Conservation (phyloP, 2,797 vertebrate genomes). For the Poeciliopsis turneri region DNA sequence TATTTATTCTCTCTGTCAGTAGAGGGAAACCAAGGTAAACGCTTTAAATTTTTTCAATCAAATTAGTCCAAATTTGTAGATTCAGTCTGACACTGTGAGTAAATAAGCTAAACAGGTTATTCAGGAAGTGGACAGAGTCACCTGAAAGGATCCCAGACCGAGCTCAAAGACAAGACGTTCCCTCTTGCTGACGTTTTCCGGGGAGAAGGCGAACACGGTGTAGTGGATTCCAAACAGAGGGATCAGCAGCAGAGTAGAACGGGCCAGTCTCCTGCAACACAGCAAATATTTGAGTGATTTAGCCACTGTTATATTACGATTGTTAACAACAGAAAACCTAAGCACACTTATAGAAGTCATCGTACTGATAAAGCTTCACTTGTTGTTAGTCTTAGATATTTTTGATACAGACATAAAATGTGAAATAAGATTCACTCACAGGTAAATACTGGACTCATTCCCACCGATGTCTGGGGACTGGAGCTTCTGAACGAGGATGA, state of each 20-base stretch:
- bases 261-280: slow-evolving; percentile 88
- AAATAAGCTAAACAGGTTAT: neutral
- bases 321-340: neutral
- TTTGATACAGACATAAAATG: neutral
- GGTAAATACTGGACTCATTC: slow-evolving; percentile 97
- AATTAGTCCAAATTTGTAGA: neutral
- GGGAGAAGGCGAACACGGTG: slow-evolving; percentile 96
- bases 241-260: slow-evolving; percentile 94
- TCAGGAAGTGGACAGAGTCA: slow-evolving; percentile 48
- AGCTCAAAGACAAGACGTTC: slow-evolving; percentile 96
- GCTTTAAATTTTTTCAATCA: neutral
- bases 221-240: slow-evolving; percentile 97
- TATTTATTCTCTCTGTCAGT: neutral
- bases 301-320: neutral
- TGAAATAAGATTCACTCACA: slow-evolving; percentile 81
- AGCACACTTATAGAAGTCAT: neutral
- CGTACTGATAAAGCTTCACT: neutral
- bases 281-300: neutral
- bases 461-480: slow-evolving; percentile 97
- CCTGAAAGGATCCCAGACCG: slow-evolving; percentile 97
- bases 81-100: neutral
- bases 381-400: neutral
- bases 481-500: slow-evolving; percentile 97
- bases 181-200: slow-evolving; percentile 93
- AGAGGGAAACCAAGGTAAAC: neutral